These are phyloP conservation scores for Erythrolamprus reginae DNA, from an alignment of 2,113 vertebrate genomes.

Conservation along the genomic window DNA sequence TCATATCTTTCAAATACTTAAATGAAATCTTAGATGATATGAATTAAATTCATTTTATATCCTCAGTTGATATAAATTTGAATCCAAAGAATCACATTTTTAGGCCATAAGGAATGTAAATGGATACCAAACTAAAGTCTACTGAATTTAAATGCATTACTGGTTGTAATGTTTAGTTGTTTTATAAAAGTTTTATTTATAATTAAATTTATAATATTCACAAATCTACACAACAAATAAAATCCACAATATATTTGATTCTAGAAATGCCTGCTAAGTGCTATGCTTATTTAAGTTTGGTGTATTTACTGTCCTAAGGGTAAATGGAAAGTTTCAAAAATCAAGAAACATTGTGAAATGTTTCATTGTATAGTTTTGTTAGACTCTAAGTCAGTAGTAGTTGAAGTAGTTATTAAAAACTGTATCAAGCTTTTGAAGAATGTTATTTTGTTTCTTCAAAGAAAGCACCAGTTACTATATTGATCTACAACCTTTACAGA, in stretches of 20 bases:
- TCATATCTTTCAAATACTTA: neutral
- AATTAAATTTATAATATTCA: neutral
- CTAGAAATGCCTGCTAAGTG: neutral
- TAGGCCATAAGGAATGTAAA: neutral
- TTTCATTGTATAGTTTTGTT: neutral
- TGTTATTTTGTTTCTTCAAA: neutral
- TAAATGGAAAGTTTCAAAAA: neutral
- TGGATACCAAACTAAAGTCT: neutral
- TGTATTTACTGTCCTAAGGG: neutral
- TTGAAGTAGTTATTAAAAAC: neutral
- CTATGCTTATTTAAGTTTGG: neutral
- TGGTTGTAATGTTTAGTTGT: neutral
- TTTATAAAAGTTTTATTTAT: neutral
- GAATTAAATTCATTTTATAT: neutral
- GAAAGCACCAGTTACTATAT: neutral
- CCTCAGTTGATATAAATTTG: neutral
- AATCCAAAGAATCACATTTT: neutral
- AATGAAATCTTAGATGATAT: neutral
- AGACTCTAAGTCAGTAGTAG: neutral
- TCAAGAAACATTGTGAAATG: neutral
- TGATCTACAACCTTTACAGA: neutral
- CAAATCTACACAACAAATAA: neutral
- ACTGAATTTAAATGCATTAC: neutral
- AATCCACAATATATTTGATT: neutral
- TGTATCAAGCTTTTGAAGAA: neutral